These are phyloP conservation scores for Hippasteria phrygiana DNA, from an alignment of 53 echinoderm and acorn worm genomes.

Conservation along the genomic window DNA sequence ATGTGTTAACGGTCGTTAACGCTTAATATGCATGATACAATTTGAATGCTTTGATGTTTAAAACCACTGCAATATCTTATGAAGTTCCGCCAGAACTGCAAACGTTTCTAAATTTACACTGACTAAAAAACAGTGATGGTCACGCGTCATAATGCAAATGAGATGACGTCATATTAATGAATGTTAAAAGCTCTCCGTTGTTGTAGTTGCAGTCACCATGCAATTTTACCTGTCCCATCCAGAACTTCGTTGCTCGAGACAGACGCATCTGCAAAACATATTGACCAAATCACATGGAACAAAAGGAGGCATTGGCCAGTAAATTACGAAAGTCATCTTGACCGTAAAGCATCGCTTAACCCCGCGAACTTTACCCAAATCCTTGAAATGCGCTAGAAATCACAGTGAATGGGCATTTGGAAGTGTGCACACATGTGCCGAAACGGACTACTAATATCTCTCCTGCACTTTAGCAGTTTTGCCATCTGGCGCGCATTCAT, in stretches of 20 bases:
- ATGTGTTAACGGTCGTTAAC: too few species aligned
- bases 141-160: slow-evolving; percentile 8
- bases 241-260: slow-evolving; percentile 13
- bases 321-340: background rate
- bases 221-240: slow-evolving; percentile 46
- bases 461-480: slow-evolving; percentile 31
- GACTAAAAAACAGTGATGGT: background rate
- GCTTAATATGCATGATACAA: too few species aligned
- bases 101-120: too few species aligned
- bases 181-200: background rate
- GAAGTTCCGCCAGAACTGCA: too few species aligned
- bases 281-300: slow-evolving; percentile 37
- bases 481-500: slow-evolving; percentile 49
- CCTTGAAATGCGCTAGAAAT: slow-evolving; percentile 57
- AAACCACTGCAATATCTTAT: too few species aligned
- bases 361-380: background rate
- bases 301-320: slow-evolving; percentile 13
- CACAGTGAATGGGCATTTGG: slow-evolving; percentile 2
- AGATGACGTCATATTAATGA: slow-evolving; percentile 13
- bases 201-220: background rate
- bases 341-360: slow-evolving; percentile 8
- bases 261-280: slow-evolving; percentile 48
- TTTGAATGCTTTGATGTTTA: too few species aligned
- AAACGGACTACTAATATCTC: slow-evolving; percentile 8
- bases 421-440: slow-evolving; percentile 63